Evolutionary conservation across 1,140 invertebrate species (phyloP).

Genomic region (Rhyacophila brunnea): DNA sequence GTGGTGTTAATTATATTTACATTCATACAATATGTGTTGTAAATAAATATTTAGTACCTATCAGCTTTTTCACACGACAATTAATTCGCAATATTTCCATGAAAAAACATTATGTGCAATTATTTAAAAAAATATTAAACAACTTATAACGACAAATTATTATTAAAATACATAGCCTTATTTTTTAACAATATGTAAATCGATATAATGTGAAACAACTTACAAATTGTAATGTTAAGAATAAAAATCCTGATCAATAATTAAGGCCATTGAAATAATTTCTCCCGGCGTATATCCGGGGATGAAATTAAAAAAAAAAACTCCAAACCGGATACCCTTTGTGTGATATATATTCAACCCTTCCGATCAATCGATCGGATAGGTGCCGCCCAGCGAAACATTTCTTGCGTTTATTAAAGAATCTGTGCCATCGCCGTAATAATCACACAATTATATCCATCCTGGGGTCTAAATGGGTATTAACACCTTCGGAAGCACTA

Average conservation of each 20-base stretch:
- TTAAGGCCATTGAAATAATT: constrained; percentile 30
- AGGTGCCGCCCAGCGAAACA: constrained; percentile 24
- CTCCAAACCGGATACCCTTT: constrained; percentile 33
- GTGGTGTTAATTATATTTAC: too few relatives aligned
- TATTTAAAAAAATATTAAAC: too few relatives aligned
- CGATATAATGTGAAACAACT: constrained; percentile 21
- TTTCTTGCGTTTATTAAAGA: constrained; percentile 12
- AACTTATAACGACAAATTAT: too few relatives aligned
- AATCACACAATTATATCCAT: constrained; percentile 11
- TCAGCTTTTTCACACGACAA: too few relatives aligned
- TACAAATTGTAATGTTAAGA: constrained; percentile 2
- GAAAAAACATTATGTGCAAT: too few relatives aligned
- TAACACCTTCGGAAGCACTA: too few relatives aligned
- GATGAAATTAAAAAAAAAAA: constrained; percentile 30
- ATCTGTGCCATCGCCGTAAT: constrained; percentile 6
- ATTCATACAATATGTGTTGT: too few relatives aligned
- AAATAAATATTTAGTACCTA: too few relatives aligned
- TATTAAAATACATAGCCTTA: not conserved
- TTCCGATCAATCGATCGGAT: constrained; percentile 32
- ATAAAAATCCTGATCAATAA: constrained; percentile 18
- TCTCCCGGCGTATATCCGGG: constrained; percentile 3
- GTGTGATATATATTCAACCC: constrained; percentile 22
- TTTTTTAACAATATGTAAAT: constrained; percentile 16
- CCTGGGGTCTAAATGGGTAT: not conserved
- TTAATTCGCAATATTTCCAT: too few relatives aligned